A percentile compares a stretch with the other conserved stretches of the same genome.
Conservation (phyloP, 2,113 vertebrate genomes). For the Buteo buteo region DNA sequence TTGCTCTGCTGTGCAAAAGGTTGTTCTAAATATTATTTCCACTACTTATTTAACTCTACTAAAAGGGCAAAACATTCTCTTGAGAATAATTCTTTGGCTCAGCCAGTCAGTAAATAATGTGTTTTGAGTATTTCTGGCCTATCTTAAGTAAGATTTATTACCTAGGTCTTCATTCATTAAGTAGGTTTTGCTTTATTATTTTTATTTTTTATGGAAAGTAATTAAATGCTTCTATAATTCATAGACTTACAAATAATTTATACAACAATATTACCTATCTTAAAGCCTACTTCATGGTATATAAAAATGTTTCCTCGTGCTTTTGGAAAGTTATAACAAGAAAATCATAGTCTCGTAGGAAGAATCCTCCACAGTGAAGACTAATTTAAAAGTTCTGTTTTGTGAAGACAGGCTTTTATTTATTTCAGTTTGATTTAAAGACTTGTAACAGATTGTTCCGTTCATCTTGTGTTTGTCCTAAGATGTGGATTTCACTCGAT, state of each 20-base stretch:
- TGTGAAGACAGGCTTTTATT: neutral
- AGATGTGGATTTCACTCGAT: neutral
- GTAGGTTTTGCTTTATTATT: neutral
- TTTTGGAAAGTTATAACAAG: neutral
- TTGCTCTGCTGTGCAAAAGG: neutral
- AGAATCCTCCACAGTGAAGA: neutral
- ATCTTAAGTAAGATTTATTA: neutral
- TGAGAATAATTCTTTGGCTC: neutral
- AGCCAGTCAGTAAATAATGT: neutral
- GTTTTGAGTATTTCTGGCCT: neutral
- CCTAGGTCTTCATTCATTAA: neutral
- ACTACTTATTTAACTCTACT: neutral
- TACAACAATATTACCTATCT: neutral
- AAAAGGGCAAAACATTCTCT: neutral
- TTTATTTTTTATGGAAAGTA: neutral
- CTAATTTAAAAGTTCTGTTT: neutral
- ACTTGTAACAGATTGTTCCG: neutral
- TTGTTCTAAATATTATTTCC: conserved; percentile 19
- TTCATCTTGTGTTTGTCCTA: neutral
- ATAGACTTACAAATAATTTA: neutral
- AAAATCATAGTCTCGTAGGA: neutral
- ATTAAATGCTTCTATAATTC: neutral
- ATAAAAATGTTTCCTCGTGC: neutral
- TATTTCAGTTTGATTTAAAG: neutral
- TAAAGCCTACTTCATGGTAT: neutral